Percentiles rank a stretch among this genome's conserved stretches.
These are phyloP conservation scores for Siderastrea siderea DNA, from an alignment of 92 coral and sea anemone genomes.

Conservation along the genomic window DNA sequence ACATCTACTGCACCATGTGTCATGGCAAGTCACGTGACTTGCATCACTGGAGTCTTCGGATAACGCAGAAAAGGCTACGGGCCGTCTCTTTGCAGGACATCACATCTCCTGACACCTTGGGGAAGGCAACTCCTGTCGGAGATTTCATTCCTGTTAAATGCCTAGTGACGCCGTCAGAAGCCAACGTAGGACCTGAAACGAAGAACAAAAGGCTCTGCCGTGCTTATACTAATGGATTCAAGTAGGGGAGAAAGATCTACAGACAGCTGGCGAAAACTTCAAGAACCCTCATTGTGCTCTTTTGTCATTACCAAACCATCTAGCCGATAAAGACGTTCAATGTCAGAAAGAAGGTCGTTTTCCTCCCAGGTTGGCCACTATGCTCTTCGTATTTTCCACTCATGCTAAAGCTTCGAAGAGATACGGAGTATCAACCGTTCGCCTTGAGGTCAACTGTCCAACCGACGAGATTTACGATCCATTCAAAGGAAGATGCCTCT, in stretches of 20 bases:
- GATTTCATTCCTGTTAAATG: neutral
- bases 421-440: neutral
- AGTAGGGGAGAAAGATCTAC: neutral
- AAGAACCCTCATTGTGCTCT: conserved; percentile 10
- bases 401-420: too few species aligned
- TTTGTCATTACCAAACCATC: neutral
- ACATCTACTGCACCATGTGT: conserved; percentile 45
- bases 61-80: accelerated
- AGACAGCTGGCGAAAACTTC: neutral
- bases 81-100: neutral
- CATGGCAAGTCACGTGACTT: conserved; percentile 10
- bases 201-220: neutral
- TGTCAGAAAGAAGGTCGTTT: neutral
- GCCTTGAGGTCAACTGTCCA: neutral
- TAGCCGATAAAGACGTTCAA: too few species aligned
- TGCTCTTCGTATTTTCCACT: neutral
- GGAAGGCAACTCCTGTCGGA: neutral
- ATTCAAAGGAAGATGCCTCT: neutral
- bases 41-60: neutral
- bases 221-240: neutral
- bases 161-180: neutral
- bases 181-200: neutral
- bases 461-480: neutral
- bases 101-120: neutral
- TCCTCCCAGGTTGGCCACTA: neutral